These are phyloP conservation scores for Thymallus thymallus DNA, from an alignment of 2,113 vertebrate genomes.

Conservation along the genomic window DNA sequence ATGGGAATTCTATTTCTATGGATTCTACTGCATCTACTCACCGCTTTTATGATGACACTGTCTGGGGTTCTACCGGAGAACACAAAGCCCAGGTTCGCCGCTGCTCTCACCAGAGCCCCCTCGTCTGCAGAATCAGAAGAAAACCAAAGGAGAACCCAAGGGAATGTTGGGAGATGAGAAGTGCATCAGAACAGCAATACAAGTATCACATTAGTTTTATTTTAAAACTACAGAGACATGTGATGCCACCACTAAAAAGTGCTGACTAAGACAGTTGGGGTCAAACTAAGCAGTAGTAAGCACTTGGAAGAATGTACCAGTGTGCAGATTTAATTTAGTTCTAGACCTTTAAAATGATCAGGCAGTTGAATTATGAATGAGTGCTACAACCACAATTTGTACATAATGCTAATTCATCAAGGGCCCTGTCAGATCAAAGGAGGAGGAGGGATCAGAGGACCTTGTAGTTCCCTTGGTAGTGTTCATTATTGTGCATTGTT, in stretches of 20 bases:
- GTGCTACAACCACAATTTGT: slow-evolving; percentile 1
- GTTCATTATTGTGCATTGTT: no score
- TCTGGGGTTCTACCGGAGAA: slow-evolving; percentile 95
- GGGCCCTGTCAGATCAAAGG: not conserved
- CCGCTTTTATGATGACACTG: slow-evolving; percentile 89
- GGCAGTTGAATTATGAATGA: not conserved
- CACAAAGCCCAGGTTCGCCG: slow-evolving; percentile 85
- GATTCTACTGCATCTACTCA: slow-evolving; percentile 64
- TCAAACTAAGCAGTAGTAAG: no score
- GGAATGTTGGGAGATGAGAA: not conserved
- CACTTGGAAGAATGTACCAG: no score
- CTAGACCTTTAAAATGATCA: not conserved
- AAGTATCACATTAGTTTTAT: not conserved
- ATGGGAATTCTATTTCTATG: not conserved
- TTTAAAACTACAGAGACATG: not conserved
- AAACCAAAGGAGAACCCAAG: not conserved
- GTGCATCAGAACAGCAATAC: not conserved
- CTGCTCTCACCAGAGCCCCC: slow-evolving; percentile 92
- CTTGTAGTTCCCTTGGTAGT: not conserved
- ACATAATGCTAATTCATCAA: slow-evolving; percentile 12
- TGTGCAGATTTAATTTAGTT: no score
- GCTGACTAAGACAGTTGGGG: not conserved
- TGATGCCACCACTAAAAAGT: not conserved
- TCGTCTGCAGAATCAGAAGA: slow-evolving; percentile 78
- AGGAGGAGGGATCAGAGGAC: not conserved